Evolutionary conservation across 2,113 vertebrate genomes (phyloP).

Genomic region (Piprites chloris): DNA sequence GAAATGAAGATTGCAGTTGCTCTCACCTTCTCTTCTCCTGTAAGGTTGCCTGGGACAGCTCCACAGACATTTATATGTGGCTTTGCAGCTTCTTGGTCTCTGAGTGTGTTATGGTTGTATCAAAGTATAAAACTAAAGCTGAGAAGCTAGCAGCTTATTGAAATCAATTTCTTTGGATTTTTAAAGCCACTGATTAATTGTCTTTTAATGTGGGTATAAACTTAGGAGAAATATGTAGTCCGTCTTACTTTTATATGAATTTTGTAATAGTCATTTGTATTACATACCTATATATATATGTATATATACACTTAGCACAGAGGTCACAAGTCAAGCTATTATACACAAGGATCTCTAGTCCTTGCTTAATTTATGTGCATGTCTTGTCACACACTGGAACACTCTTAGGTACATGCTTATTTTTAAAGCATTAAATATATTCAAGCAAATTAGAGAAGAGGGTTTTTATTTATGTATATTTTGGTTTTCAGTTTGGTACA

Average conservation of each 20-base stretch:
- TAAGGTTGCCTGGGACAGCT: neutral
- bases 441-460: neutral
- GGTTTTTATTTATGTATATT: neutral
- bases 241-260: neutral
- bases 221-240: neutral
- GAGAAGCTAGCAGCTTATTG: neutral
- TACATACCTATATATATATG: neutral
- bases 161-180: neutral
- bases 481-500: neutral
- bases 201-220: neutral
- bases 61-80: neutral
- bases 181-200: neutral
- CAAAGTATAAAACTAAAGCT: neutral
- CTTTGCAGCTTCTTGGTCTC: neutral
- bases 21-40: neutral
- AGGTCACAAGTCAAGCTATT: neutral
- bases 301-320: neutral
- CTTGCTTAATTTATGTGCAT: conserved; percentile 1
- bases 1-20: neutral
- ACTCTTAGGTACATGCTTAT: neutral
- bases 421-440: neutral
- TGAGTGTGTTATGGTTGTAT: neutral
- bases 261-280: neutral
- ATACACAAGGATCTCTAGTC: neutral
- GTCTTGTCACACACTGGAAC: neutral